Conservation (phyloP, 1,140 invertebrate species). For the Paraescarpia echinospica region DNA sequence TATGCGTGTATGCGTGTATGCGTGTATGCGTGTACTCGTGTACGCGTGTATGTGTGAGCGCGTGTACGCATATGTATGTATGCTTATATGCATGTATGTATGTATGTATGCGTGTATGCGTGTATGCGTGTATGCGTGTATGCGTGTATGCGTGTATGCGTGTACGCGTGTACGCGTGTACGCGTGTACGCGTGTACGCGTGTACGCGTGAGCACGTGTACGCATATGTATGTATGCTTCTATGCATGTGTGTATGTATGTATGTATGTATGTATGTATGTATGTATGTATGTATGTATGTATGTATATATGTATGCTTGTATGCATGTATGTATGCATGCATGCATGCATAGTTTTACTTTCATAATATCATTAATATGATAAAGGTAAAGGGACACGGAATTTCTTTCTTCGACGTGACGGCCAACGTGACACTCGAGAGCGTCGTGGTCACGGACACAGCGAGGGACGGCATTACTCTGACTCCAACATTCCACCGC, state of each 20-base stretch:
- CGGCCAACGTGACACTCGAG: not conserved
- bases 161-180: too few species aligned
- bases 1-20: too few species aligned
- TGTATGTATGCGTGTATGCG: too few species aligned
- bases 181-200: too few species aligned
- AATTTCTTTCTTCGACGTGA: conserved; percentile 1
- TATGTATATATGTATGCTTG: not conserved
- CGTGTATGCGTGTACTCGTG: too few species aligned
- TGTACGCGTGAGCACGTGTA: not conserved
- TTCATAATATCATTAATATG: not conserved
- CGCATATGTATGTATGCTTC: not conserved
- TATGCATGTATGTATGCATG: not conserved
- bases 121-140: too few species aligned
- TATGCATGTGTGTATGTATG: not conserved
- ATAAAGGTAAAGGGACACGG: not conserved
- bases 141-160: too few species aligned
- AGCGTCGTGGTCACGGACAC: not conserved
- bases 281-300: not conserved
- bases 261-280: not conserved
- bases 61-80: too few species aligned
- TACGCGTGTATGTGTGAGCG: too few species aligned
- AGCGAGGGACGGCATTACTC: not conserved
- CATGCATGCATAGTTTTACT: not conserved
- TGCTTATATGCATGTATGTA: too few species aligned
- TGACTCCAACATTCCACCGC: not conserved